These are phyloP conservation scores for Lochmaea capreae DNA, from an alignment of 2,888 invertebrate genomes.

Conservation along the genomic window DNA sequence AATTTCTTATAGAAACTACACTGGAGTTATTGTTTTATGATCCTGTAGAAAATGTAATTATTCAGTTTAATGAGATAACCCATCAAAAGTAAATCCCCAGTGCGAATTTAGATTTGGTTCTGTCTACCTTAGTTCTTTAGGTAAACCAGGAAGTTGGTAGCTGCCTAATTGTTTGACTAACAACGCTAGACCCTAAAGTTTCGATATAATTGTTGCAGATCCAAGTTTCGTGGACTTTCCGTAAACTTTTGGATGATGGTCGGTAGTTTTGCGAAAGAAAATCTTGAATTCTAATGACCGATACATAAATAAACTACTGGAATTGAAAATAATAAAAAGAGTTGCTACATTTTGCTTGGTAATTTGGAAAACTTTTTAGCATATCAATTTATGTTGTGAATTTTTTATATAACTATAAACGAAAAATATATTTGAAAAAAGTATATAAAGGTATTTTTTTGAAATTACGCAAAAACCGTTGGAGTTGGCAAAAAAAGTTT, in stretches of 20 bases:
- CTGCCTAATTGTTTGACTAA: constrained; percentile 29
- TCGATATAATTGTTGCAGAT: constrained; percentile 16
- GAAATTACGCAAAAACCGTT: too few species aligned
- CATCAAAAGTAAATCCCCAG: background rate
- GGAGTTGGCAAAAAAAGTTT: too few species aligned
- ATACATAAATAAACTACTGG: constrained; percentile 1
- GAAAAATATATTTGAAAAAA: too few species aligned
- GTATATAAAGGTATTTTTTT: too few species aligned
- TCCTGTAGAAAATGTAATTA: background rate
- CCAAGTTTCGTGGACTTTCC: constrained; percentile 20
- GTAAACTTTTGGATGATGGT: constrained; percentile 18
- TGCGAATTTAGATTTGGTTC: constrained; percentile 17
- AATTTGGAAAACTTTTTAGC: too few species aligned
- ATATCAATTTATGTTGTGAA: too few species aligned
- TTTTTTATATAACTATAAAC: too few species aligned
- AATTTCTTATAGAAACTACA: too few species aligned
- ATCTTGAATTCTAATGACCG: constrained; percentile 5
- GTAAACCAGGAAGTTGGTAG: constrained; percentile 21
- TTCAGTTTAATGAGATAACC: background rate
- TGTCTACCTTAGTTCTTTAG: constrained; percentile 9
- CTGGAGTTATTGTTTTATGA: background rate
- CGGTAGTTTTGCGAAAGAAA: constrained; percentile 1
- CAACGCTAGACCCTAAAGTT: constrained; percentile 22
- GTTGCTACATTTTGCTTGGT: too few species aligned
- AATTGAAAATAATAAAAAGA: background rate